Base-by-base conservation (phyloP, 2,888 invertebrate species). In the Chirona hameri region DNA sequence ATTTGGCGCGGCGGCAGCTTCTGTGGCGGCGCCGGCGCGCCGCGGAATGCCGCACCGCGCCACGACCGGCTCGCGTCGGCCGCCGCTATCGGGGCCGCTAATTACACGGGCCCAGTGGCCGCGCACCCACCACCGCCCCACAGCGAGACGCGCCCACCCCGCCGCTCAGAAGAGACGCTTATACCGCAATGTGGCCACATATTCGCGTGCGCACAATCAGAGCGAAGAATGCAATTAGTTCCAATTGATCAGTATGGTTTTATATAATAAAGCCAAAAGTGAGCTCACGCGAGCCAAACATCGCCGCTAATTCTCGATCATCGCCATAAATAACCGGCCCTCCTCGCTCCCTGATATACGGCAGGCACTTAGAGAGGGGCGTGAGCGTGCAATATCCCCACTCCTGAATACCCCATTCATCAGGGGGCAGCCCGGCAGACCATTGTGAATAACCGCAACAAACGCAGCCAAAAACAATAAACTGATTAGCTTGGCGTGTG, bases 341-440 rank as follows among this genome's bases (percentile, higher is more conserved):
- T 76, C 76, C 46, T 18, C 76, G 76, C 21, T 12, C 10, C 0
- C 76, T 76, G 76, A 76, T 76, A 24, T 76, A 76, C 12, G 27
- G 39, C 46, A 76, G 24, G 24, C 76, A 76, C 76, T 76, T 76
- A 76, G 39, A 46, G 46, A 31, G 24, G 76, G 76, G 76, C 76
- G 76, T 27, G 24, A 18, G 46, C 76, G 76, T 76, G 76, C 76
- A 76, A 46, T 76, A 76, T 24, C 39, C 39, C 39, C 76, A 46
- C 76, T 46, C 39, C 76, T 76, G 76, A 76, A 76, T 76, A 27
- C 24, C 24, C 76, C 46, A 76, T 76, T 76, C 76, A 76, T 76
- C 76, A 76, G 76, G 76, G 18, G 76, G 18, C 76, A 21, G 76
- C 18, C 2, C 39, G 39, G 76, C 76, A 46, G 9, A 46, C 46